phyloP scores from a whole-genome alignment of 2,113 vertebrate genomes.

The Osmerus mordax region DNA sequence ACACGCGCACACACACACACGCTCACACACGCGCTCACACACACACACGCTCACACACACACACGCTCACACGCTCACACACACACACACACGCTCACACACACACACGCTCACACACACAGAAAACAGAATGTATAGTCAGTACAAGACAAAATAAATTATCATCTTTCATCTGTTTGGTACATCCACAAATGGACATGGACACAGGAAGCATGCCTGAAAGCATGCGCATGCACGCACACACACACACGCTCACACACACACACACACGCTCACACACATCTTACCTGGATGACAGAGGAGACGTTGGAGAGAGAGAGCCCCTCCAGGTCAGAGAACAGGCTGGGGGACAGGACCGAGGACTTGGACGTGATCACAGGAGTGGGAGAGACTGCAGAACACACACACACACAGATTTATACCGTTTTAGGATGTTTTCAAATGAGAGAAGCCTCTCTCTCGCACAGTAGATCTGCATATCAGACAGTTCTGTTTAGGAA shows the following conservation, averaged over 20 bases:
- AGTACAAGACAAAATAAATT: background rate
- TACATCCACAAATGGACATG: background rate
- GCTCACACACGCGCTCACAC: too few species aligned
- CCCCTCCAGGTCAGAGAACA: constrained; percentile 87
- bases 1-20: too few species aligned
- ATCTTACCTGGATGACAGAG: constrained; percentile 79
- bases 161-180: background rate
- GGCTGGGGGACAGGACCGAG: constrained; percentile 72
- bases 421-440: background rate
- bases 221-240: background rate
- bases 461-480: too few species aligned
- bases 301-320: constrained; percentile 80
- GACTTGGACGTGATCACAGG: constrained; percentile 62
- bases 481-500: too few species aligned
- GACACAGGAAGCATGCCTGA: background rate
- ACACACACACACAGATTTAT: constrained; percentile 6
- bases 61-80: too few species aligned
- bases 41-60: too few species aligned
- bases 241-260: background rate
- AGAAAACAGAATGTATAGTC: too few species aligned
- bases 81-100: too few species aligned
- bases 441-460: too few species aligned
- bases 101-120: too few species aligned
- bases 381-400: constrained; percentile 65
- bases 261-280: background rate